Conservation (phyloP, 1,140 invertebrate species). For the Tetragnatha versicolor region DNA sequence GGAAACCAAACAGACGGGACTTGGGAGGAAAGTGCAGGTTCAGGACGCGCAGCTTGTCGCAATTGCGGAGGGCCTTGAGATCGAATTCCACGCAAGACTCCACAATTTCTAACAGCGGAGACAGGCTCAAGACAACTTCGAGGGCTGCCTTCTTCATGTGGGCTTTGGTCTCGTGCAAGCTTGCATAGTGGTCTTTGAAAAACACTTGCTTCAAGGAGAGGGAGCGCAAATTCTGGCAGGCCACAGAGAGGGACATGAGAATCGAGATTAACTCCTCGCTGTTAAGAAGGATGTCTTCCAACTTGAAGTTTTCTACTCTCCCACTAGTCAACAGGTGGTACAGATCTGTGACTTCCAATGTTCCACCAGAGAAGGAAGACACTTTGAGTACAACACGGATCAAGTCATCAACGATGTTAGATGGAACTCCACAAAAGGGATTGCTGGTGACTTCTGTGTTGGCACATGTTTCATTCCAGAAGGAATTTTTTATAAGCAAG, state of each 20-base stretch:
- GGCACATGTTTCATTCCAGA: background rate
- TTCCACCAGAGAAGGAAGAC: background rate
- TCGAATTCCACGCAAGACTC: slow-evolving; percentile 31
- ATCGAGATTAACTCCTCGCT: slow-evolving; percentile 23
- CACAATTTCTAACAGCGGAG: slow-evolving; percentile 1
- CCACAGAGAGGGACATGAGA: slow-evolving; percentile 19
- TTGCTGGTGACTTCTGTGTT: background rate
- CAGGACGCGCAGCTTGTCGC: background rate
- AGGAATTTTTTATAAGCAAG: background rate
- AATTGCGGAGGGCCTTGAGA: slow-evolving; percentile 5
- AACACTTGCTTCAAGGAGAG: slow-evolving; percentile 2
- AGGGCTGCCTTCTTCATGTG: slow-evolving; percentile 2
- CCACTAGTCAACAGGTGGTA: slow-evolving; percentile 32
- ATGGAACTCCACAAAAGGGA: slow-evolving; percentile 16
- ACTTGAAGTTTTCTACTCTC: slow-evolving; percentile 12
- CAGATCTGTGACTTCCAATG: slow-evolving; percentile 27
- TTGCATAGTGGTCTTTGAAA: slow-evolving; percentile 1
- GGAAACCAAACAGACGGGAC: background rate
- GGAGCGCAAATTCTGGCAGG: slow-evolving; percentile 2
- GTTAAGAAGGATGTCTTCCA: slow-evolving; percentile 16
- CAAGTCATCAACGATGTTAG: slow-evolving; percentile 11
- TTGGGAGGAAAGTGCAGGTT: slow-evolving; percentile 13
- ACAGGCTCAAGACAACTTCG: slow-evolving; percentile 3
- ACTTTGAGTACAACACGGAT: background rate
- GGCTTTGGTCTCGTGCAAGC: background rate